phyloP scores from a whole-genome alignment of 30 jellyfish, hydroid and myxozoan genomes.

The Aurelia sp. region DNA sequence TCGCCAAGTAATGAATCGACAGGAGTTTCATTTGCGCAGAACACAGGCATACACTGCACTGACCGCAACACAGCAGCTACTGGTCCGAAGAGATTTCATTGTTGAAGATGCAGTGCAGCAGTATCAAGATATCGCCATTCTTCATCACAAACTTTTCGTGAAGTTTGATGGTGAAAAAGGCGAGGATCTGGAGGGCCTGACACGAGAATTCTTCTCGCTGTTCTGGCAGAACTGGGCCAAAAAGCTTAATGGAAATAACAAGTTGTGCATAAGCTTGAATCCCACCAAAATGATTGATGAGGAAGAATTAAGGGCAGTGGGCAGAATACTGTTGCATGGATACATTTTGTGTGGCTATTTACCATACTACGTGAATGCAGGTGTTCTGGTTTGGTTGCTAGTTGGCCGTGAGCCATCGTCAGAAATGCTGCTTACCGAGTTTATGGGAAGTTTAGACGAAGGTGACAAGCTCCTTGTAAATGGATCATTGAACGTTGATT shows the following conservation, averaged over 20 bases:
- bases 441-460: conserved; percentile 2
- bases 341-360: conserved; percentile 33
- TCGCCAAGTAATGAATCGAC: too few species aligned
- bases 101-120: too few species aligned
- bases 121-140: too few species aligned
- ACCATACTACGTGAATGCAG: conserved; percentile 6
- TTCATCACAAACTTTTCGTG: too few species aligned
- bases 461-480: conserved; percentile 5
- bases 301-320: conserved; percentile 29
- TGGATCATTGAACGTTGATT: background rate
- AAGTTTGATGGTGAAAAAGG: too few species aligned
- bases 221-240: conserved; percentile 36
- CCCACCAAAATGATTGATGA: conserved; percentile 24
- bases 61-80: too few species aligned
- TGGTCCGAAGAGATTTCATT: too few species aligned
- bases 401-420: background rate
- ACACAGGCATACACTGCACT: too few species aligned
- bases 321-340: conserved; percentile 20
- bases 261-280: conserved; percentile 10
- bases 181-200: too few species aligned
- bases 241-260: conserved; percentile 19
- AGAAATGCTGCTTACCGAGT: conserved; percentile 3
- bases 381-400: conserved; percentile 24
- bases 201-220: too few species aligned
- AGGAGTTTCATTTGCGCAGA: too few species aligned